phyloP scores from a whole-genome alignment of 1,140 invertebrate genomes.

The Monochamus saltuarius region DNA sequence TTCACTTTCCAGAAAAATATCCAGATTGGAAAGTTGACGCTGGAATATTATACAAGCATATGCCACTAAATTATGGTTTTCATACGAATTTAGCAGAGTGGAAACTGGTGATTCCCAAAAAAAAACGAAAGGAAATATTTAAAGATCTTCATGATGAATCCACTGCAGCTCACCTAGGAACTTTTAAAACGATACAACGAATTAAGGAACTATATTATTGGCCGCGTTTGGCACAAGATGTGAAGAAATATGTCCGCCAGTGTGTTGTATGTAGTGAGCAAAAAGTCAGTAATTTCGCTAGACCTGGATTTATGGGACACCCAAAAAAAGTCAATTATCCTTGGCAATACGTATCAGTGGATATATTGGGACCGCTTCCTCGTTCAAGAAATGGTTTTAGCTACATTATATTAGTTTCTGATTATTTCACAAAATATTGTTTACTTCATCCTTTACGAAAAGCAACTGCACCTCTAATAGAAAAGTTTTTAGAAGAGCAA shows the following conservation, averaged over 20 bases:
- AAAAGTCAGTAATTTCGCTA: too few relatives aligned
- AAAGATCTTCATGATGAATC: constrained; percentile 20
- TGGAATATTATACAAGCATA: constrained; percentile 20
- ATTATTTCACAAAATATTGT: constrained; percentile 11
- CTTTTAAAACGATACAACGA: constrained; percentile 21
- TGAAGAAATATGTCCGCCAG: too few relatives aligned
- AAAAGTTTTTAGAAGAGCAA: constrained; percentile 17
- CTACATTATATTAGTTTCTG: constrained; percentile 9
- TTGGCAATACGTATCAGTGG: background rate
- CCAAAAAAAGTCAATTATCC: too few relatives aligned
- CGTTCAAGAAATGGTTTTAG: background rate
- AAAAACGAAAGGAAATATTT: constrained; percentile 9
- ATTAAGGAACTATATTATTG: too few relatives aligned
- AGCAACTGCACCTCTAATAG: constrained; percentile 6
- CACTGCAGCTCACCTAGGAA: constrained; percentile 17
- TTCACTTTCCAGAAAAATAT: constrained; percentile 1
- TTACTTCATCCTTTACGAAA: constrained; percentile 2
- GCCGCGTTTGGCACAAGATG: too few relatives aligned
- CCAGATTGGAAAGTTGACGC: constrained; percentile 21
- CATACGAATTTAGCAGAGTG: constrained; percentile 14
- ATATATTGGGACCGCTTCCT: constrained; percentile 1
- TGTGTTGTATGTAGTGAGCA: too few relatives aligned
- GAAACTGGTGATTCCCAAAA: constrained; percentile 27
- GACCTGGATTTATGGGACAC: too few relatives aligned
- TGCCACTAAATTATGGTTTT: background rate